These are phyloP conservation scores for Trichonephila clavipes DNA, from an alignment of 1,140 invertebrate genomes.

Conservation along the genomic window DNA sequence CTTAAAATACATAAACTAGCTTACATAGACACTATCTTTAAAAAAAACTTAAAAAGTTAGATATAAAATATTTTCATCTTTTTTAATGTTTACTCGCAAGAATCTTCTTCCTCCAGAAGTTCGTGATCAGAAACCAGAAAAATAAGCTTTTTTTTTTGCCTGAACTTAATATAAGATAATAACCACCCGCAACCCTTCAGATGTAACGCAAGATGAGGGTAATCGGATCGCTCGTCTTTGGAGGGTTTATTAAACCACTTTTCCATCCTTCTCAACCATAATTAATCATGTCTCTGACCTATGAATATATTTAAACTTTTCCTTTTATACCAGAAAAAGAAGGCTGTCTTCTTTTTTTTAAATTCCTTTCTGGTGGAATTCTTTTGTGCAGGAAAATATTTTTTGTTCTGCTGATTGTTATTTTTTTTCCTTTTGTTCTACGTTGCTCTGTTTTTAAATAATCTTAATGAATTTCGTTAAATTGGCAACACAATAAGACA, in stretches of 20 bases:
- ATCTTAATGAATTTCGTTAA: too few relatives aligned
- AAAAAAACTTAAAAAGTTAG: too few relatives aligned
- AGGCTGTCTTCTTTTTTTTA: too few relatives aligned
- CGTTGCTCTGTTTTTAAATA: too few relatives aligned
- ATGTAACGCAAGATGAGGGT: not conserved
- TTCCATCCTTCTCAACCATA: not conserved
- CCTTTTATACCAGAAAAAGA: not conserved
- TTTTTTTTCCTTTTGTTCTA: too few relatives aligned
- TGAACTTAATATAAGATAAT: conserved; percentile 1
- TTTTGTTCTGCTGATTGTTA: too few relatives aligned
- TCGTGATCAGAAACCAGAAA: not conserved
- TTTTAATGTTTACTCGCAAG: not conserved
- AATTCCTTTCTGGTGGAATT: too few relatives aligned
- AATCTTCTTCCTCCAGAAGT: not conserved
- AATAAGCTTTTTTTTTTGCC: not conserved
- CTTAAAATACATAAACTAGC: too few relatives aligned
- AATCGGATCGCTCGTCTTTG: conserved; percentile 4
- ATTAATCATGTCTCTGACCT: conserved; percentile 30
- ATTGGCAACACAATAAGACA: too few relatives aligned
- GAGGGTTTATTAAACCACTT: not conserved
- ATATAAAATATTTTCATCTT: too few relatives aligned
- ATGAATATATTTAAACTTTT: conserved; percentile 31
- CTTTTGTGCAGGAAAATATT: too few relatives aligned
- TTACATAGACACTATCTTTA: too few relatives aligned
- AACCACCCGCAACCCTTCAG: not conserved